Conservation (phyloP, 1,140 invertebrate species). For the Halesus radiatus region DNA sequence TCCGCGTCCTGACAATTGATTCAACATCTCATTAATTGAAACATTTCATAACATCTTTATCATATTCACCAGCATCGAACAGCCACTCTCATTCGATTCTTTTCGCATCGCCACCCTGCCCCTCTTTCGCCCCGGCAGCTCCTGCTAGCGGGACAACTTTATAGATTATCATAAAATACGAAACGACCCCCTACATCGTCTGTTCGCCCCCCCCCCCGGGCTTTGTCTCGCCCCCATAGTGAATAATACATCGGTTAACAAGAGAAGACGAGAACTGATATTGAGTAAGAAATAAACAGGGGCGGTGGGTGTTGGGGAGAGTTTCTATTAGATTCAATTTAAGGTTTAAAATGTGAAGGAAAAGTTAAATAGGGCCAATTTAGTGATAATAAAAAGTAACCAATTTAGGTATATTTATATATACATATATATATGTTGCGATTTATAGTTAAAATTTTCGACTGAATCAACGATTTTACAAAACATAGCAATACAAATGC, state of each 20-base stretch:
- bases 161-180: constrained; percentile 41
- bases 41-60: too few species aligned
- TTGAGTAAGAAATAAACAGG: constrained; percentile 19
- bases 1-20: too few species aligned
- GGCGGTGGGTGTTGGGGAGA: not conserved
- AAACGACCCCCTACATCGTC: not conserved
- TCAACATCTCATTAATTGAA: too few species aligned
- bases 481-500: too few species aligned
- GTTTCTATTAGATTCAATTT: too few species aligned
- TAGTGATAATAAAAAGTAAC: not conserved
- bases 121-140: not conserved
- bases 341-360: too few species aligned
- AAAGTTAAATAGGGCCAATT: too few species aligned
- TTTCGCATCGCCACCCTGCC: not conserved
- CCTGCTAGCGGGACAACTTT: constrained; percentile 27
- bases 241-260: constrained; percentile 34
- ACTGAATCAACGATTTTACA: too few species aligned
- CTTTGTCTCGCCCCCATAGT: constrained; percentile 14
- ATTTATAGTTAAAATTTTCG: too few species aligned
- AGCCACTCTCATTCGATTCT: constrained; percentile 10
- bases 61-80: too few species aligned
- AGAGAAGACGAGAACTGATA: constrained; percentile 40
- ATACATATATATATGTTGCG: too few species aligned
- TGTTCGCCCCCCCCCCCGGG: constrained; percentile 4
- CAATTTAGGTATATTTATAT: too few species aligned